A percentile compares a stretch with the other conserved stretches of the same genome.
Evolutionary conservation across 2,113 vertebrate species (phyloP).

Genomic region (Rafetus swinhoei): DNA sequence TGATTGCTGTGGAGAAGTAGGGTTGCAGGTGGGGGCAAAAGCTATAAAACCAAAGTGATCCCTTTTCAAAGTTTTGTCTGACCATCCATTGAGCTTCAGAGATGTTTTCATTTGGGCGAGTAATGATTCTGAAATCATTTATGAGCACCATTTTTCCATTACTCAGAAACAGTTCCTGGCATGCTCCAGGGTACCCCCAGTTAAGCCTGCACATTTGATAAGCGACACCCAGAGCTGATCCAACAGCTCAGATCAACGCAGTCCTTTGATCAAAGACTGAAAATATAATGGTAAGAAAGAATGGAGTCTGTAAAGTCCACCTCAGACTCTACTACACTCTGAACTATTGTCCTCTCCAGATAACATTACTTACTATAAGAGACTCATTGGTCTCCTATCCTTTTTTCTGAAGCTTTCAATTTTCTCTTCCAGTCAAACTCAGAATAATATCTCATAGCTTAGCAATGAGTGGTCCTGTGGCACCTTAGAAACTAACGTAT

Average conservation of each 20-base stretch:
- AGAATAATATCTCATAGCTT: not conserved
- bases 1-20: not conserved
- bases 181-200: constrained; percentile 24
- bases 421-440: not conserved
- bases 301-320: constrained; percentile 9
- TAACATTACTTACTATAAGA: not conserved
- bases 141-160: constrained; percentile 41
- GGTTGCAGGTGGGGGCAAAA: not conserved
- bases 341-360: not conserved
- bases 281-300: constrained; percentile 22
- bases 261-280: constrained; percentile 34
- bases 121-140: constrained; percentile 37
- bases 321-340: not conserved
- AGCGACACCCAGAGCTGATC: not conserved
- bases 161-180: constrained; percentile 30
- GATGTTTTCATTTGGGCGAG: constrained; percentile 7
- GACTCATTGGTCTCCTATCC: not conserved
- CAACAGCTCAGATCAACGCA: not conserved
- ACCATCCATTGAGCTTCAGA: not conserved
- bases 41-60: not conserved
- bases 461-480: not conserved
- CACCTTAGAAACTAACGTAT: no score
- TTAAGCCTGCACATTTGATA: not conserved
- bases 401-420: not conserved
- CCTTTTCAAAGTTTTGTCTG: not conserved